Evolutionary conservation across 2,797 vertebrate species (phyloP), one percentile per base, ranked within the genome.

Genomic region (Echiichthys vipera): DNA sequence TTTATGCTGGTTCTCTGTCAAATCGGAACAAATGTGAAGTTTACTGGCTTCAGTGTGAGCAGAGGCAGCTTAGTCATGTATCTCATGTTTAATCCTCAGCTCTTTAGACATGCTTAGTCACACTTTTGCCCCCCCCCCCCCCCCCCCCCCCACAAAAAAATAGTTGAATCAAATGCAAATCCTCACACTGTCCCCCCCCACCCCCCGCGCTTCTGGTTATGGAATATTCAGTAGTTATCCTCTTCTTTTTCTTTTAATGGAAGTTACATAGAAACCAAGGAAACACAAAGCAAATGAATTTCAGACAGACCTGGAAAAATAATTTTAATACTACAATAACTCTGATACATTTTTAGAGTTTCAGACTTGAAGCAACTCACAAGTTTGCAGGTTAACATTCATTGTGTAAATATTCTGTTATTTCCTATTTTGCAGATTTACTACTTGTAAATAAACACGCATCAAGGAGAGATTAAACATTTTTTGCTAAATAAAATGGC

Each of bases 341-440:
- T 88, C 87, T 87, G 87, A 90, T 88, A 84, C 86, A 69, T 89
- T 93, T 91, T 90, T 91, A 93, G 88, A 88, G 94, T 95, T 95
- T 95, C 95, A 95, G 88, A 94, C 95, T 96, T 93, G 95, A 96
- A 95, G 95, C 90, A 85, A 94, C 88, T 92, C 91, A 93, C 89
- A 86, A 83, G 92, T 34, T 43, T 73, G 92, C 95, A 95, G 89
- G 89, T 91, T 91, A 43, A 80, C 78, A 91, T 95, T 91, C 95
- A 95, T 95, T 92, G 84, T 99, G 98, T 99, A 98, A 96, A 99
- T 98, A 97, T 94, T 95, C 91, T 94, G 95, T 95, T 95, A 93
- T 97, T 97, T 97, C 96, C 96, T 98, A 98, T 97, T 99, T 97
- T 97, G 95, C 97, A 97, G 95, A 98, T 99, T 98, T 99, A 98